These are phyloP conservation scores for Clamator glandarius DNA, from an alignment of 2,797 vertebrate genomes.

Conservation along the genomic window DNA sequence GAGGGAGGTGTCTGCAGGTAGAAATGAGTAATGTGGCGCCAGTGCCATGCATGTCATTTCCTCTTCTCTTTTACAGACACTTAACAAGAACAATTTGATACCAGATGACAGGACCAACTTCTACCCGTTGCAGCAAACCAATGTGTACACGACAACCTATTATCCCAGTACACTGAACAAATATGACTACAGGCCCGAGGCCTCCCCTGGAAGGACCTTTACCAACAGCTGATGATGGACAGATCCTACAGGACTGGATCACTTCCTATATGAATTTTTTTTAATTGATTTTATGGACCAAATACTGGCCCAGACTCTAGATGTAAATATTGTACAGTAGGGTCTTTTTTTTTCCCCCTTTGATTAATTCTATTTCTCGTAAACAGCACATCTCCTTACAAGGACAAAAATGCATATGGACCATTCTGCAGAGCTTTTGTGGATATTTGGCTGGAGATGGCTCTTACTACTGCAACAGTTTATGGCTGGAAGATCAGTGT, in stretches of 20 bases:
- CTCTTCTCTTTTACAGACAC: constrained; percentile 83
- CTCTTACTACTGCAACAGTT: constrained; percentile 47
- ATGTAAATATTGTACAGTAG: constrained; percentile 76
- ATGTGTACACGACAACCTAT: constrained; percentile 98
- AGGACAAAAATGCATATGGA: constrained; percentile 63
- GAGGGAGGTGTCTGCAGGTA: constrained; percentile 49
- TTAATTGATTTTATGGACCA: constrained; percentile 73
- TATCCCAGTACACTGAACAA: constrained; percentile 94
- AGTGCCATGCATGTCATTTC: constrained; percentile 1
- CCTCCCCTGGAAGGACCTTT: constrained; percentile 95
- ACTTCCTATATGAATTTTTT: constrained; percentile 66
- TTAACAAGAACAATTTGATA: constrained; percentile 98
- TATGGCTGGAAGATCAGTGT: constrained; percentile 30
- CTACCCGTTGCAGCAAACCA: constrained; percentile 95
- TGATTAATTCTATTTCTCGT: constrained; percentile 64
- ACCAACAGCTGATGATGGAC: constrained; percentile 90
- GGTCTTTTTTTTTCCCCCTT: constrained; percentile 51
- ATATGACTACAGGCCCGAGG: constrained; percentile 94
- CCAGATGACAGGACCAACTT: constrained; percentile 96
- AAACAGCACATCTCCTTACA: constrained; percentile 72
- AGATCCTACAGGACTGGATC: constrained; percentile 53
- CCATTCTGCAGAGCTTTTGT: constrained; percentile 55
- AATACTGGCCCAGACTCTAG: constrained; percentile 60
- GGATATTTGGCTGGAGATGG: constrained; percentile 54
- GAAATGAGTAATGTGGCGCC: background rate